Percentiles rank a stretch among this genome's conserved stretches.
These are phyloP conservation scores for Platanista minor DNA, from an alignment of 2,113 vertebrate species.

Conservation along the genomic window DNA sequence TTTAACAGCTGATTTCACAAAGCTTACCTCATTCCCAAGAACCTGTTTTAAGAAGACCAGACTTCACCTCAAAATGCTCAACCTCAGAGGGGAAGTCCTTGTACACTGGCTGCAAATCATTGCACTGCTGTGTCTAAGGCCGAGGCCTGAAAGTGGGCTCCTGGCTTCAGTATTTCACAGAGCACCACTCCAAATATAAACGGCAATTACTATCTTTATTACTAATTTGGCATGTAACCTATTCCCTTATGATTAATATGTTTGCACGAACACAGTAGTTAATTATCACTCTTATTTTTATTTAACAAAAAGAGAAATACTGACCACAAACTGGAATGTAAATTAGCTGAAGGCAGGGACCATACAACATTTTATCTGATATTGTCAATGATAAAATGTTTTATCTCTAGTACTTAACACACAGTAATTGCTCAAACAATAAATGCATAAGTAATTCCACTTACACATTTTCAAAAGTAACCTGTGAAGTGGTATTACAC, in stretches of 20 bases:
- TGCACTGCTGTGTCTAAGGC: background rate
- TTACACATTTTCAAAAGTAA: background rate
- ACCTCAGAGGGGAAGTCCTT: background rate
- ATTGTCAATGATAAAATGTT: background rate
- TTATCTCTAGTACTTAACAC: background rate
- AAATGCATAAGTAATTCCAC: background rate
- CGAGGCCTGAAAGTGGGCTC: background rate
- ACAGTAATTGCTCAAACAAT: background rate
- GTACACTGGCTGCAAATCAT: background rate
- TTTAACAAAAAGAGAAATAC: background rate
- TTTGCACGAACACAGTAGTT: background rate
- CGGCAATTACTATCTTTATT: background rate
- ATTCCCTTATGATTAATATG: background rate
- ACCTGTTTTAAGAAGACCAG: conserved; percentile 21
- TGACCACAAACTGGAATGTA: background rate
- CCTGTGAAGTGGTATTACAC: background rate
- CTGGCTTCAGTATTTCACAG: background rate
- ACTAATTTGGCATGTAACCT: background rate
- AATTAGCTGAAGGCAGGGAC: background rate
- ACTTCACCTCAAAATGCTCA: background rate
- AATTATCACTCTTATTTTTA: background rate
- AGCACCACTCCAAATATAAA: background rate
- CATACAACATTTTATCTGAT: background rate
- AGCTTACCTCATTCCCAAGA: conserved; percentile 44
- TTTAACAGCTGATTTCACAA: conserved; percentile 18